Conservation (phyloP, 2,113 vertebrate genomes). For the Aptenodytes forsteri region DNA sequence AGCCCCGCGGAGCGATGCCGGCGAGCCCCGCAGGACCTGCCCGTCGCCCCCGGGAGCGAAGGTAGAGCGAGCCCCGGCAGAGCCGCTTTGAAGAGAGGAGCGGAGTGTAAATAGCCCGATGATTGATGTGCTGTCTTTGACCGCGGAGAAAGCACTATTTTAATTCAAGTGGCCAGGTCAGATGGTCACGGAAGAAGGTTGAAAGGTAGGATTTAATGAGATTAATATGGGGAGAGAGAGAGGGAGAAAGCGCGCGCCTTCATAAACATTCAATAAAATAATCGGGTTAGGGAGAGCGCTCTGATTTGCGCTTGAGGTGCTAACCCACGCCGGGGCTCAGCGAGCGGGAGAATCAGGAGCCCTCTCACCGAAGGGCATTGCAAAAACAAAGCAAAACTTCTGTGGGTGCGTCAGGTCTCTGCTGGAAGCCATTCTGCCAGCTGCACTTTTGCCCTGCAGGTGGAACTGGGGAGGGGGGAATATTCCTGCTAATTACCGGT, state of each 20-base stretch:
- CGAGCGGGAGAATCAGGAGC: background rate
- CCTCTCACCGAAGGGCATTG: background rate
- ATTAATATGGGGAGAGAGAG: conserved; percentile 49
- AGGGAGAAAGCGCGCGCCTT: background rate
- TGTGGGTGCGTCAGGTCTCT: conserved; percentile 16
- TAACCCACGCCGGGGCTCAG: background rate
- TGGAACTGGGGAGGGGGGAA: conserved; percentile 8
- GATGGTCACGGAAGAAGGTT: conserved; percentile 64
- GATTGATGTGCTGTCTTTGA: conserved; percentile 66
- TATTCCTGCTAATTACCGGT: conserved; percentile 49
- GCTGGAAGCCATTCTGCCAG: conserved; percentile 47
- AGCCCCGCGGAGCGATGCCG: background rate
- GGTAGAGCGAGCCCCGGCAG: conserved; percentile 3
- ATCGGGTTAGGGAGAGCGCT: background rate
- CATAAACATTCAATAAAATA: background rate
- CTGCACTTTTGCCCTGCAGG: conserved; percentile 58
- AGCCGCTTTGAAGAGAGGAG: conserved; percentile 37
- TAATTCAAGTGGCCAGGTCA: conserved; percentile 66
- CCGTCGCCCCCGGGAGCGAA: background rate
- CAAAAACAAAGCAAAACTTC: background rate
- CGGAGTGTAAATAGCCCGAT: conserved; percentile 48
- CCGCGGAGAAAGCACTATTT: conserved; percentile 63
- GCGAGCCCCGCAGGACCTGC: background rate
- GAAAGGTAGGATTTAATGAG: conserved; percentile 68
- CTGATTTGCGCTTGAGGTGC: background rate